These are phyloP conservation scores for Martes martes DNA, from an alignment of 2,113 vertebrate species.

Conservation along the genomic window DNA sequence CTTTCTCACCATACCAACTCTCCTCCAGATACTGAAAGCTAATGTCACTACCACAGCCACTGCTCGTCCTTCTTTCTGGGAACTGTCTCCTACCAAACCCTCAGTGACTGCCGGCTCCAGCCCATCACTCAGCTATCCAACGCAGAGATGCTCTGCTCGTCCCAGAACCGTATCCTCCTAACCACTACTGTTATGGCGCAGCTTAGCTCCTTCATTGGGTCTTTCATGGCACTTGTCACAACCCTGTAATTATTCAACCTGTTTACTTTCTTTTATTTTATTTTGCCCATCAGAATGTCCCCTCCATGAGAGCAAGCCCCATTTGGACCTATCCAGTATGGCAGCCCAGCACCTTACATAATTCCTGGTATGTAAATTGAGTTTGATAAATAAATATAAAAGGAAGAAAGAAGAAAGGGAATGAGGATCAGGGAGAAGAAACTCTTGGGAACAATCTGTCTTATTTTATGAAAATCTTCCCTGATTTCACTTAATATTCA, in stretches of 20 bases:
- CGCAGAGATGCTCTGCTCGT: background rate
- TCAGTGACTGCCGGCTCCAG: background rate
- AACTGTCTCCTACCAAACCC: background rate
- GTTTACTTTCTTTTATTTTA: background rate
- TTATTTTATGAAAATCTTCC: background rate
- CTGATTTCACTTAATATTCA: background rate
- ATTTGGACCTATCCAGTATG: background rate
- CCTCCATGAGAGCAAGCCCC: background rate
- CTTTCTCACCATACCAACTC: background rate
- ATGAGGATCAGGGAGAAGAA: background rate
- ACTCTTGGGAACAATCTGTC: background rate
- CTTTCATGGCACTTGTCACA: background rate
- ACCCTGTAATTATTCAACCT: background rate
- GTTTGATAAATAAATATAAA: background rate
- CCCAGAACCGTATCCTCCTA: fast-evolving
- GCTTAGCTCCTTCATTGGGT: background rate
- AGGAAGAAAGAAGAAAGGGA: background rate
- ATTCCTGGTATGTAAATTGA: background rate
- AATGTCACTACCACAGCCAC: background rate
- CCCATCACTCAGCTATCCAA: no score
- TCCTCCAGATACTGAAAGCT: background rate
- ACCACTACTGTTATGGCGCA: background rate
- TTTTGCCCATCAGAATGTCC: background rate
- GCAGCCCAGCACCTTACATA: background rate
- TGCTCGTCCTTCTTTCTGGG: background rate